phyloP scores from a whole-genome alignment of 2,888 invertebrate genomes.

The Cataglyphis altisquamis region DNA sequence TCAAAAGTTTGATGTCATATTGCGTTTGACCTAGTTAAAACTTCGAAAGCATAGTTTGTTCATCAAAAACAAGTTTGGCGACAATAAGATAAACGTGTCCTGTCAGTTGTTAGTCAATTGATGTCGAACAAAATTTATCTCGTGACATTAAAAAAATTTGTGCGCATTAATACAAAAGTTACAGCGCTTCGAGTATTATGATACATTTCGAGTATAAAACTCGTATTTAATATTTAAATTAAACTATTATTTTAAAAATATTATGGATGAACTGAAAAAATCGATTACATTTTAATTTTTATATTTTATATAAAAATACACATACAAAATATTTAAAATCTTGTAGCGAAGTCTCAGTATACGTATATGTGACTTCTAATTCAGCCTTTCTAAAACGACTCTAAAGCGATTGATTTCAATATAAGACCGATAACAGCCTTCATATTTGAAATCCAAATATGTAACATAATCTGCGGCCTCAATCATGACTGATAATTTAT shows the following conservation, averaged over 20 bases:
- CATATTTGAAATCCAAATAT: slow-evolving; percentile 30
- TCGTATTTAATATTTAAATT: slow-evolving; percentile 6
- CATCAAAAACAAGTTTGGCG: slow-evolving; percentile 34
- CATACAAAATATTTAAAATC: not conserved
- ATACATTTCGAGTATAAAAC: not conserved
- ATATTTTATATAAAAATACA: not conserved
- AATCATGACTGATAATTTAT: slow-evolving; percentile 26
- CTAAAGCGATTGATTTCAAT: not conserved
- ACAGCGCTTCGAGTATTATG: not conserved
- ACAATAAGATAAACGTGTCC: slow-evolving; percentile 48
- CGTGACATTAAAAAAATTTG: not conserved
- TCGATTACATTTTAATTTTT: not conserved
- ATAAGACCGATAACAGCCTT: slow-evolving; percentile 9
- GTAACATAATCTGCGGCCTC: slow-evolving; percentile 6
- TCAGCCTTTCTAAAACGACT: not conserved
- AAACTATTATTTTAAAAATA: not conserved
- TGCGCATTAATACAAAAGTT: not conserved
- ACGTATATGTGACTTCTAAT: not conserved
- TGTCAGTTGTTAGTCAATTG: not conserved
- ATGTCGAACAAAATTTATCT: slow-evolving; percentile 7
- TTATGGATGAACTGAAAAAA: not conserved
- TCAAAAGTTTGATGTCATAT: slow-evolving; percentile 44
- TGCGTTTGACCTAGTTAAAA: slow-evolving; percentile 61
- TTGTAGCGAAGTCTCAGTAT: not conserved
- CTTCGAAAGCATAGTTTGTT: slow-evolving; percentile 41